A percentile compares a stretch with the other conserved stretches of the same genome.
Conservation (phyloP, 1,140 invertebrate species). For the Pteromalus puparum region DNA sequence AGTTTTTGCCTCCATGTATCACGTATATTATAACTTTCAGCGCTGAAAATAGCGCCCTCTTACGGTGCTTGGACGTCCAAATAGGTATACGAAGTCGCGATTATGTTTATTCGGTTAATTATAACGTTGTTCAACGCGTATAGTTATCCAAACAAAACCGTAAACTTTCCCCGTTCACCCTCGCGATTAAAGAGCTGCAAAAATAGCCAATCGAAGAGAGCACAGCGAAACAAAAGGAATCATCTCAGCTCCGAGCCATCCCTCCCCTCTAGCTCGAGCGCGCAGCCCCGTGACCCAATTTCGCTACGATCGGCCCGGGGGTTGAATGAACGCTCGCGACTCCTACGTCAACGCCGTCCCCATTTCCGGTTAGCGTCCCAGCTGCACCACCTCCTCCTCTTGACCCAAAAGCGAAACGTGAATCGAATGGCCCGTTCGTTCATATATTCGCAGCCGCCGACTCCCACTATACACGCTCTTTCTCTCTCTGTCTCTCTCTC, state of each 20-base stretch:
- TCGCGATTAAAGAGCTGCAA: too few species aligned
- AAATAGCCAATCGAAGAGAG: too few species aligned
- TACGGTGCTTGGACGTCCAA: too few species aligned
- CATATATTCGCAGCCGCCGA: not conserved
- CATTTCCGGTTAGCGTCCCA: slow-evolving; percentile 51
- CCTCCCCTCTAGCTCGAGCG: not conserved
- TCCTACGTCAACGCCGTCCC: slow-evolving; percentile 55
- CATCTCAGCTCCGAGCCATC: not conserved
- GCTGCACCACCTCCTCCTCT: slow-evolving; percentile 21
- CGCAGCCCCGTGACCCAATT: slow-evolving; percentile 37
- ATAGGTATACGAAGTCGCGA: too few species aligned
- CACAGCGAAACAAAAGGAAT: not conserved
- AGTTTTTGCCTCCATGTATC: too few species aligned
- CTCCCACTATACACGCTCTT: not conserved
- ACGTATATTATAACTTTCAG: too few species aligned
- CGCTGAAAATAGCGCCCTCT: too few species aligned
- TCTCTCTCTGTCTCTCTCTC: too few species aligned
- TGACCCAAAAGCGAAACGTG: slow-evolving; percentile 46
- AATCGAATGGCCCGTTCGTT: slow-evolving; percentile 45
- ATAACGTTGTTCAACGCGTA: too few species aligned
- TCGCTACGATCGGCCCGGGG: slow-evolving; percentile 31
- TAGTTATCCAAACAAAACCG: too few species aligned
- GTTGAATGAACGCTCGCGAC: slow-evolving; percentile 54
- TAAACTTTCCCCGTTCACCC: too few species aligned
- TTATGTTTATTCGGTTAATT: too few species aligned